Base-by-base conservation (phyloP, 2,797 vertebrate genomes). In the Dromococcyx pavoninus region DNA sequence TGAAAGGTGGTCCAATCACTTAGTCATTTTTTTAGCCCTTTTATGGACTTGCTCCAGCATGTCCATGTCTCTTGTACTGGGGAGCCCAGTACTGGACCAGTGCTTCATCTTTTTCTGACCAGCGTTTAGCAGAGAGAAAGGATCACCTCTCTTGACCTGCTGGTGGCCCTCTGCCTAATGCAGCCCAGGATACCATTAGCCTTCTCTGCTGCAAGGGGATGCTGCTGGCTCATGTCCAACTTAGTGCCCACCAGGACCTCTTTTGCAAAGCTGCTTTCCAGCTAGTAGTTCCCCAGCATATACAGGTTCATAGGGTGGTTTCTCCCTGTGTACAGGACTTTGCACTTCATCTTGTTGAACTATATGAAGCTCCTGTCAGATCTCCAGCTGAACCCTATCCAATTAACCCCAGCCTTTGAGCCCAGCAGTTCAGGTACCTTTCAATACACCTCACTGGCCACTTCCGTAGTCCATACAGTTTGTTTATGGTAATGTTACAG, bases 41-140 rank as follows among this genome's bases (percentile, higher is more conserved):
- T 5, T 0, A 4, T 65, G 33, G 32, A 16, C 24, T 77, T 0
- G 0, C 8, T 88, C 22, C 22, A 48, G 46, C 22, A 23, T 22
- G 46, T 48, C 22, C 46, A 48, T 23, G 22, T 48, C 46, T 48
- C 21, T 48, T 48, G 46, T 48, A 24, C 10, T 23, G 22, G 46
- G 39, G 44, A 44, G 44, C 17, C 17, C 44, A 44, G 44, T 44
- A 44, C 44, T 44, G 44, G 18, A 48, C 46, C 46, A 48, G 46
- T 12, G 23, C 21, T 48, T 46, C 23, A 48, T 46, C 22, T 48
- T 48, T 48, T 6, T 48, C 23, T 24, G 22, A 48, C 23, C 22
- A 24, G 22, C 11, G 23, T 48, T 48, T 46, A 48, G 46, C 46
- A 48, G 23, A 48, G 46, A 48, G 46, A 21, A 48, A 48, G 46